Base-by-base conservation (phyloP, 2,888 invertebrate species). In the Dione juno region DNA sequence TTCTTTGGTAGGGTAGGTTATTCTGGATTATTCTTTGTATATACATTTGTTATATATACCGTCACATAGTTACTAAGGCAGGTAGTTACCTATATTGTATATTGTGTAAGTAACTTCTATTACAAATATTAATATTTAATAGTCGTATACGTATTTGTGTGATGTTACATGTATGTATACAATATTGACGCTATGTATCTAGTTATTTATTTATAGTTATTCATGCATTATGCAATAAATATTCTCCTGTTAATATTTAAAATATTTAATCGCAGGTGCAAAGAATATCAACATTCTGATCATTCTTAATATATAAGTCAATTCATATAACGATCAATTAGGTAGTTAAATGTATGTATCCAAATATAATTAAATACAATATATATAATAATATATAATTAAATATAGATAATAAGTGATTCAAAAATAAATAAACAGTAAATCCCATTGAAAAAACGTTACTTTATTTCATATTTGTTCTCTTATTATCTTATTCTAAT, bases 231-330 rank as follows among this genome's bases (percentile, higher is more conserved):
- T 41, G 37, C n/a, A 21, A 8, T 43, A 43, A 59, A 43, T 59
- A 28, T 1, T 43, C 59, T 43, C 19, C 13, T 41, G 21, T 21
- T 43, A 28, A 5, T 28, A n/a, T n/a, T n/a, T n/a, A n/a, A 59
- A 59, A 41, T 40, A 58, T 58, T 35, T n/a, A n/a, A n/a, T n/a
- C 19, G 59, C 61, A 61, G 61, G 61, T 61, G 61, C 7, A 61
- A 11, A 11, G 21, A 59, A 35, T 35, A 59, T 9, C 35, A 61
- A 61, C 61, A 45, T 28, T 53, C 43, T 43, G 14, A 43, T n/a
- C 50, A 10, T 50, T 14, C n/a, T 40, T 41, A 16, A 40, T 21
- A 48, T n/a, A 8, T 14, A 48, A 35, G n/a, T 35, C 10, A 14
- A n/a, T 16, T 53, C 14, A 53, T 53, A 53, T 35, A 53, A 28